A percentile compares a stretch with the other conserved stretches of the same genome.
phyloP scores from a whole-genome alignment of 2,113 vertebrate genomes.

The Rhinoptilus africanus region DNA sequence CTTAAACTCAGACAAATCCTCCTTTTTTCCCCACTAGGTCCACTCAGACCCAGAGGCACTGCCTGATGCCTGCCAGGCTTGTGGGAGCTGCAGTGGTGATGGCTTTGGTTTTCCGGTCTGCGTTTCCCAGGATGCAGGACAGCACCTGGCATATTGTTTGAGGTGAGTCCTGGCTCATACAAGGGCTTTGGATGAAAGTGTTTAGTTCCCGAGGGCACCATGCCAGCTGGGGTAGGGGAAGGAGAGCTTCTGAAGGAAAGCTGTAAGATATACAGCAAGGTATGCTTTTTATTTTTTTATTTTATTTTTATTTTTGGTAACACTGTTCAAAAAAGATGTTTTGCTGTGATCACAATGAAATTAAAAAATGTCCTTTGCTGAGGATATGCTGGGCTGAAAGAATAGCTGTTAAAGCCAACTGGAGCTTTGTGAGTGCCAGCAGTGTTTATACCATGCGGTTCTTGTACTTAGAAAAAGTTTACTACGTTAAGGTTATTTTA shows the following conservation, averaged over 20 bases:
- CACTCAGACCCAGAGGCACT: not conserved
- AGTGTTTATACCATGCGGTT: not conserved
- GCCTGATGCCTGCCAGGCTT: not conserved
- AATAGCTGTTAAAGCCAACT: not conserved
- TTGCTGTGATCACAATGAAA: not conserved
- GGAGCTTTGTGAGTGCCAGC: not conserved
- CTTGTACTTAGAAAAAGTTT: not conserved
- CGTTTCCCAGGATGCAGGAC: not conserved
- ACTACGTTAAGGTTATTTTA: not conserved
- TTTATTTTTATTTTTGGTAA: not conserved
- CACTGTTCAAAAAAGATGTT: not conserved
- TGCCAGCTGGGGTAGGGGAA: not conserved
- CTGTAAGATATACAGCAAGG: not conserved
- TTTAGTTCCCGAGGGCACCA: not conserved
- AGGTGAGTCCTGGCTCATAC: not conserved
- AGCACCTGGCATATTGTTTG: rapidly evolving
- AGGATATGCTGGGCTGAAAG: not conserved
- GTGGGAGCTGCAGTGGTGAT: not conserved
- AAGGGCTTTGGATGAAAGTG: not conserved
- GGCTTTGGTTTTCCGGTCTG: not conserved
- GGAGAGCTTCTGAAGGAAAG: not conserved
- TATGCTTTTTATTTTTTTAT: not conserved
- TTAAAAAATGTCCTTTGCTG: not conserved
- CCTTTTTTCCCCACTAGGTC: not conserved
- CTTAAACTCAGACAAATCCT: not conserved